Evolutionary conservation across 2,113 vertebrate genomes (phyloP), one percentile per base, ranked within the genome.

Genomic region (Silurus glanis): DNA sequence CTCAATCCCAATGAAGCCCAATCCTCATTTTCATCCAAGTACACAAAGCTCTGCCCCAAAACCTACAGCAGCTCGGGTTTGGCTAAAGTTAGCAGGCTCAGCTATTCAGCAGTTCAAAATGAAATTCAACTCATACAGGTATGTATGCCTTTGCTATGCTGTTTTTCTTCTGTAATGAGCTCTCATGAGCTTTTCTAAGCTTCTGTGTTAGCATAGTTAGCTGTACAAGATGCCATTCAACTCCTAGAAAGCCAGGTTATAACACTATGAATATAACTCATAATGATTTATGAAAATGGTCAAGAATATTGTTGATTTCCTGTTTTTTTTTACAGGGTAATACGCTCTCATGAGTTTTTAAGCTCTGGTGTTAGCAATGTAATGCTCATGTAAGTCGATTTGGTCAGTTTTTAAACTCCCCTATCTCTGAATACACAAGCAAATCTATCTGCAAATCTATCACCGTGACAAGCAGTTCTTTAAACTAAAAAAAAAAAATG

Each of bases 401-500:
- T 37, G 37, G 37, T 37, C 37, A 37, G 37, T 37, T 37, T 37
- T 37, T 37, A 37, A 37, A 37, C 37, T 37, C 37, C 37, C 37
- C 37, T 21, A 74, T 51, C 0, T 72, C 17, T 47, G 2, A 47
- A 45, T 7, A 69, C 67, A 7, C 28, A 69, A 16, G 5, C 28
- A 69, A 25, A 69, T 37, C 25, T 1, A 0, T 69, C 25, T 69
- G 37, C 8, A 19, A n/a, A n/a, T n/a, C n/a, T n/a, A n/a, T n/a
- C 16, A 71, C 2, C 16, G 47, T 19, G 16, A 8, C 67, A 71
- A 71, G 67, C 67, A 9, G 53, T 89, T 66, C 37, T 67, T 51
- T 79, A n/a, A 67, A 28, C 69, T 62, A 78, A 82, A 90, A 79
- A 90, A 88, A 90, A 90, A 79, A 90, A 88, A 90, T 85, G 80